Evolutionary conservation across 2,113 vertebrate species (phyloP), one percentile per base, ranked within the genome.

Genomic region (Malurus cyaneus): DNA sequence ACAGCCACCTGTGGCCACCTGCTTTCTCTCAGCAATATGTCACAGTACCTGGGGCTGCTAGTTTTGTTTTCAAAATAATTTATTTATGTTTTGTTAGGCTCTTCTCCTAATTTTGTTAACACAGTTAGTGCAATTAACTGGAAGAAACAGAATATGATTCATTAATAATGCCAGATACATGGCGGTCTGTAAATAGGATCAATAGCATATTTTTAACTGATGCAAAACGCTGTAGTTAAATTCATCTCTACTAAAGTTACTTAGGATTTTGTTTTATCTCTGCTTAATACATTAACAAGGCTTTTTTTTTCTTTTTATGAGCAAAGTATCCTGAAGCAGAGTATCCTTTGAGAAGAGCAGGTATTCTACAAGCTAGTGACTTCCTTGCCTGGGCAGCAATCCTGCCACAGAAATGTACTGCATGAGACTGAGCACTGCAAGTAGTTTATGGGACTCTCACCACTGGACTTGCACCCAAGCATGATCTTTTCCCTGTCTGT

Each of bases 1-100:
- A 6, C 59, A 77, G 93, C 59, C 46, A 59, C 85, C 91, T 80
- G 85, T 47, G 67, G 50, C 78, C 84, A 91, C 91, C 89, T 93
- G 84, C 85, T 44, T 80, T 24, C 74, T 57, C 89, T 59, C 87
- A 69, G 73, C 61, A 91, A 26, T 67, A 31, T 81, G 66, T 78
- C 69, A 60, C 70, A 13, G 9, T 15, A 80, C 86, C 86, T 94
- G 39, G 34, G 81, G 65, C 81, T 94, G 71, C 74, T 89, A 11
- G 74, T 59, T 85, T 41, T 65, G 66, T 56, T 82, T 80, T 87
- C 71, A 52, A 52, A 88, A 82, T 62, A 66, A 94, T 73, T 66
- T 61, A 23, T 66, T 93, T 65, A 8, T 66, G 34, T 86, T 94
- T 94, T 59, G 13, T 89, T 88, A 82, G 70, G 34, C 59, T 88